Percentiles rank a stretch among this genome's conserved stretches.
phyloP scores from a whole-genome alignment of 2,797 vertebrate genomes.

The Falco novaeseelandiae region DNA sequence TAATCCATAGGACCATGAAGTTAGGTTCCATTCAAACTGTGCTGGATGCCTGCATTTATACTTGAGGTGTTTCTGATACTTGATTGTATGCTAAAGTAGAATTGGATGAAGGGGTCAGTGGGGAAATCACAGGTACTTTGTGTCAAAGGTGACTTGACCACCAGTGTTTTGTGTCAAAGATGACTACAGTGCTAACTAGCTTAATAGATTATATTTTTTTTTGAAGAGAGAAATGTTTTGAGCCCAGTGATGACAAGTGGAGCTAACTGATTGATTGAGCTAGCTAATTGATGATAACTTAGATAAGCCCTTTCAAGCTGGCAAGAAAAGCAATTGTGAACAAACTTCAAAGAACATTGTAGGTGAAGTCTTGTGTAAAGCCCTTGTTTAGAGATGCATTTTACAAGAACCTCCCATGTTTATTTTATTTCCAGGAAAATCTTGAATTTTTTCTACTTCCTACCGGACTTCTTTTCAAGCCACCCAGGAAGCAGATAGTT shows the following conservation, averaged over 20 bases:
- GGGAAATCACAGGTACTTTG: background rate
- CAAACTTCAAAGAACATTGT: background rate
- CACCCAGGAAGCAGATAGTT: background rate
- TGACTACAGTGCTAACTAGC: background rate
- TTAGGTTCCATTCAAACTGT: background rate
- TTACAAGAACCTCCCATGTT: background rate
- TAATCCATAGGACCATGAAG: background rate
- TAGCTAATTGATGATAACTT: background rate
- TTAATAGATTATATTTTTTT: background rate
- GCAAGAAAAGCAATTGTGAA: background rate
- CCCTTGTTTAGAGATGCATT: background rate
- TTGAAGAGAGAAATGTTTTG: background rate
- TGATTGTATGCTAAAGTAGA: background rate
- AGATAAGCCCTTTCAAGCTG: background rate
- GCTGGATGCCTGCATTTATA: background rate
- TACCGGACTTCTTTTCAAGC: background rate
- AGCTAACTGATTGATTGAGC: background rate
- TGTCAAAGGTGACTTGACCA: background rate
- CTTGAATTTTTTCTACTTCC: background rate
- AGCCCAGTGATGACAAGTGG: background rate
- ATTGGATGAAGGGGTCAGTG: accelerated
- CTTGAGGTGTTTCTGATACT: background rate
- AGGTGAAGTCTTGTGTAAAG: background rate
- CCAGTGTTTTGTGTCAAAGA: too few relatives aligned
- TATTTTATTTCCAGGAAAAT: background rate